phyloP scores from a whole-genome alignment of 64 coral and sea anemone species.

The Porites lutea region DNA sequence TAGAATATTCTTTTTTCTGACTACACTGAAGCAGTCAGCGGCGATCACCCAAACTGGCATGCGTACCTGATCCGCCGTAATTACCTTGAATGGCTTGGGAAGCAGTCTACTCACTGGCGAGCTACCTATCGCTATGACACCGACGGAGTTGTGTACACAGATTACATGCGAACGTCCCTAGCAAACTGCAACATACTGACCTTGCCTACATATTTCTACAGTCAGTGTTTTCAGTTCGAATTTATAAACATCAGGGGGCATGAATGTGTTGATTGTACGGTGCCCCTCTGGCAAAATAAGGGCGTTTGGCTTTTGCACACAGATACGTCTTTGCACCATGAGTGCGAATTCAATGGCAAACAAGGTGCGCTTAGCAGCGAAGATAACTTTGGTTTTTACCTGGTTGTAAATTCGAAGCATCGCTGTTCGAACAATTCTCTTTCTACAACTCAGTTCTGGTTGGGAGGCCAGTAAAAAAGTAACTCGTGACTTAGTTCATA shows the following conservation, averaged over 20 bases:
- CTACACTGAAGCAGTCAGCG: neutral
- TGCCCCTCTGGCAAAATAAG: neutral
- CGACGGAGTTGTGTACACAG: slow-evolving; percentile 37
- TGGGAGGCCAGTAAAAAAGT: too few species aligned
- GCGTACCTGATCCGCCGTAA: neutral
- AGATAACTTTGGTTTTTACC: slow-evolving; percentile 29
- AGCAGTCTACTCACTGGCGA: slow-evolving; percentile 6
- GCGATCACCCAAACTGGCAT: neutral
- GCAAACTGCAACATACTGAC: slow-evolving; percentile 8
- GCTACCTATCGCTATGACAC: slow-evolving; percentile 51
- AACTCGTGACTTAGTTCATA: too few species aligned
- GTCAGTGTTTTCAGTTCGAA: neutral
- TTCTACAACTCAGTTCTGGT: too few species aligned
- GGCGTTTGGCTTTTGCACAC: neutral
- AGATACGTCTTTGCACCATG: neutral
- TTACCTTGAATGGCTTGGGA: neutral
- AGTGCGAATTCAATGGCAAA: slow-evolving; percentile 2
- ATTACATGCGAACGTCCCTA: slow-evolving; percentile 28
- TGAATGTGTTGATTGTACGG: slow-evolving; percentile 10
- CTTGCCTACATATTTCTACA: neutral
- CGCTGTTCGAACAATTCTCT: too few species aligned
- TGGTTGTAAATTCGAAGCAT: neutral
- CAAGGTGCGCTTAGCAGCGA: neutral
- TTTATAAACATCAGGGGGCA: neutral
- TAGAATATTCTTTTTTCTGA: neutral